These are phyloP conservation scores for Lobophora halterata DNA, from an alignment of 2,888 invertebrate species.

Conservation along the genomic window DNA sequence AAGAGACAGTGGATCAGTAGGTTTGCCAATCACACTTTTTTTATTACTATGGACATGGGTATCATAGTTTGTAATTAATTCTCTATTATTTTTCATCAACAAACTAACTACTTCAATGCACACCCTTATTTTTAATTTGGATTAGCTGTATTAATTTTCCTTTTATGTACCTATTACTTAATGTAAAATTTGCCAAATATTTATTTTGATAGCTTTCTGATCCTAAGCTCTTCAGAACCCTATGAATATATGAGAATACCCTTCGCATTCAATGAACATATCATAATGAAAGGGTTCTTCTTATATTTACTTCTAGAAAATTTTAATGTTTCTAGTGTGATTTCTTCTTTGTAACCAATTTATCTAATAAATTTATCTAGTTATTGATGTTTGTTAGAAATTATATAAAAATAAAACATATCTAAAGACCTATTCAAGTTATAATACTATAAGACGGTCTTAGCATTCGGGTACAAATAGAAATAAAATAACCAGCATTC, in stretches of 20 bases:
- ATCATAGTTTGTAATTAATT: too few species aligned
- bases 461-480: too few species aligned
- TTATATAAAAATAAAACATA: constrained; percentile 44
- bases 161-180: too few species aligned
- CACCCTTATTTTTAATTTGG: too few species aligned
- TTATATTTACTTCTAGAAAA: constrained; percentile 47
- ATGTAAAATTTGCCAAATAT: too few species aligned
- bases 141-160: too few species aligned
- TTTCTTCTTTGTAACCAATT: constrained; percentile 50
- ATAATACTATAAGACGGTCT: neutral
- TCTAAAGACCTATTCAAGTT: constrained; percentile 38
- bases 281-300: constrained; percentile 39
- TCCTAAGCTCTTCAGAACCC: constrained; percentile 1
- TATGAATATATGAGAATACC: constrained; percentile 47
- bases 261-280: constrained; percentile 27
- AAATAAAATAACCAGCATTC: too few species aligned
- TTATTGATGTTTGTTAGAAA: constrained; percentile 48
- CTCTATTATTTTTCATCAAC: too few species aligned
- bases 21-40: neutral
- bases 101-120: too few species aligned
- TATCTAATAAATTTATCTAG: constrained; percentile 40
- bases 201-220: constrained; percentile 3
- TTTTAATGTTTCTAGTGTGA: constrained; percentile 50
- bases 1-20: constrained; percentile 7
- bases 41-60: neutral